A percentile compares a stretch with the other conserved stretches of the same genome.
Conservation (phyloP, 2,888 invertebrate genomes). For the Priapulus caudatus region DNA sequence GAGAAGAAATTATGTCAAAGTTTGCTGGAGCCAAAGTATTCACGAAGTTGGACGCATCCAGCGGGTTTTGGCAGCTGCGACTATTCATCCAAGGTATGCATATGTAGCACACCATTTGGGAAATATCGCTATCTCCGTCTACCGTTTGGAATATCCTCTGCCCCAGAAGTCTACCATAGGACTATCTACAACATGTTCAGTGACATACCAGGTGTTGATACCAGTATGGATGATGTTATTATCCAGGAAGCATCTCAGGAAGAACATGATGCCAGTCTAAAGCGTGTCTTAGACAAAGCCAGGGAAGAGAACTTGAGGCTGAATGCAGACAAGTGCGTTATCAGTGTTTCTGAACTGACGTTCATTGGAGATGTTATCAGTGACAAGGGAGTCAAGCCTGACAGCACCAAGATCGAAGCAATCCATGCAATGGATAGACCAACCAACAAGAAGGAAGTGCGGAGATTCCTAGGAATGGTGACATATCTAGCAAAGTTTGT, state of each 20-base stretch:
- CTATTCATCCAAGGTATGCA: constrained; percentile 16
- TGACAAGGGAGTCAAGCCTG: constrained; percentile 14
- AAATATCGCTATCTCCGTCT: constrained; percentile 17
- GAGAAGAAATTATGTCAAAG: constrained; percentile 20
- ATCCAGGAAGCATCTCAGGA: constrained; percentile 7
- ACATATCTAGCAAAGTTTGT: constrained; percentile 13
- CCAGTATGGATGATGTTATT: constrained; percentile 15
- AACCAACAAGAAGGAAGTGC: constrained; percentile 7
- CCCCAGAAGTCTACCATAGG: constrained; percentile 17
- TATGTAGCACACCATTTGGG: constrained; percentile 20
- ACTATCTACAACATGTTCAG: constrained; percentile 15
- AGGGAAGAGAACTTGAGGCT: constrained; percentile 12
- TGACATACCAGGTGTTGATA: constrained; percentile 12
- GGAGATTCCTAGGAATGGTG: constrained; percentile 14
- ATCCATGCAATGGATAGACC: neutral
- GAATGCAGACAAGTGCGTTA: constrained; percentile 12
- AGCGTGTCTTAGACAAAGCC: constrained; percentile 8
- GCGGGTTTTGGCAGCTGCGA: constrained; percentile 21
- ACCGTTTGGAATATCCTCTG: constrained; percentile 18
- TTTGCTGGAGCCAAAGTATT: constrained; percentile 18
- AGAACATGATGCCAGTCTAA: constrained; percentile 10
- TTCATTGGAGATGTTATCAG: constrained; percentile 16
- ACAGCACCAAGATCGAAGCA: constrained; percentile 9
- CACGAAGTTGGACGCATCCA: constrained; percentile 18
- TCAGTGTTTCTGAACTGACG: constrained; percentile 13